A percentile compares a stretch with the other conserved stretches of the same genome.
phyloP scores from a whole-genome alignment of 2,888 invertebrate species.

The Coleophora flavipennella region DNA sequence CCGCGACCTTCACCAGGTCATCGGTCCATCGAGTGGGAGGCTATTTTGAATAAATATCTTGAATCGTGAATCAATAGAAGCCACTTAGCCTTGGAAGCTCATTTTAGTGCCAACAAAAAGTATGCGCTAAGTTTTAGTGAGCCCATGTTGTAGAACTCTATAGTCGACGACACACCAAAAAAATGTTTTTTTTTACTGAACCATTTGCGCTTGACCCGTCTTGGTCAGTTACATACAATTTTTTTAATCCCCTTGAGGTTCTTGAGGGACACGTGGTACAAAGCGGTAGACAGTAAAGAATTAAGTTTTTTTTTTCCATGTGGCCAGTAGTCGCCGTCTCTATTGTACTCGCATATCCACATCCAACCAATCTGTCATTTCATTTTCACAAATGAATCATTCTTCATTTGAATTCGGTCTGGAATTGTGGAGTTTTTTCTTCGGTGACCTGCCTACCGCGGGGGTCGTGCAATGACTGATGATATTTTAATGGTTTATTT shows the following conservation, averaged over 20 bases:
- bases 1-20: no score
- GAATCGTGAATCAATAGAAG: no score
- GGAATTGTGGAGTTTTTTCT: constrained; percentile 56
- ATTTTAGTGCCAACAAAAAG: no score
- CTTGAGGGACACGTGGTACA: constrained; percentile 43
- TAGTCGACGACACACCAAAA: no score
- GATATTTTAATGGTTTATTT: constrained; percentile 71
- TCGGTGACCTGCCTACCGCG: constrained; percentile 66
- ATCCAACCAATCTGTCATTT: constrained; percentile 70
- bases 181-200: no score
- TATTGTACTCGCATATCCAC: constrained; percentile 44
- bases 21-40: no score
- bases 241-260: constrained; percentile 23
- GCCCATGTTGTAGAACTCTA: no score
- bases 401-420: constrained; percentile 65
- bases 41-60: no score
- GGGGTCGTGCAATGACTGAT: constrained; percentile 63
- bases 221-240: neutral
- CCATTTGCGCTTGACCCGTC: no score
- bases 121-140: no score
- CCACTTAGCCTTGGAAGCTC: no score
- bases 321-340: constrained; percentile 51
- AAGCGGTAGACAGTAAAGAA: constrained; percentile 19
- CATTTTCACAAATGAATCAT: constrained; percentile 71
- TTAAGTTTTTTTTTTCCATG: constrained; percentile 4